Evolutionary conservation across 2,797 vertebrate species (phyloP).

Genomic region (Chelon auratus): DNA sequence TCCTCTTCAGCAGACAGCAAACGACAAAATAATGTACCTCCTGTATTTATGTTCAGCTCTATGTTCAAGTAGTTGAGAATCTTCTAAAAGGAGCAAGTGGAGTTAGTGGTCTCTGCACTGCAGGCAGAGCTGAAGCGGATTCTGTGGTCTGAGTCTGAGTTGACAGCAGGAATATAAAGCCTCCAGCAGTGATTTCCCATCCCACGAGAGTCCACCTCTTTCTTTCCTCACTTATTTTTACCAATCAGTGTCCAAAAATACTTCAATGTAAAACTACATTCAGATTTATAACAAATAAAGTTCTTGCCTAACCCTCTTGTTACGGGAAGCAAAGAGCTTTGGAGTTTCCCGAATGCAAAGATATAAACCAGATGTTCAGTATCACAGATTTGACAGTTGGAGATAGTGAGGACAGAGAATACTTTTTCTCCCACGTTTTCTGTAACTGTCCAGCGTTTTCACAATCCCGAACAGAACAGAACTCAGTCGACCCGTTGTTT

Average conservation of each 20-base stretch:
- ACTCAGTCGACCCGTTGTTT: not conserved
- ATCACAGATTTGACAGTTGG: conserved; percentile 37
- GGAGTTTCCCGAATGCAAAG: conserved; percentile 57
- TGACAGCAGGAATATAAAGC: conserved; percentile 24
- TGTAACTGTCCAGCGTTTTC: conserved; percentile 24
- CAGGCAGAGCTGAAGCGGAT: conserved; percentile 30
- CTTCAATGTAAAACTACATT: not conserved
- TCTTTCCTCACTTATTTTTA: not conserved
- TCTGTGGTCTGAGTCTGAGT: not conserved
- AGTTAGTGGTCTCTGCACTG: conserved; percentile 25
- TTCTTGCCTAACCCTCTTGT: conserved; percentile 37
- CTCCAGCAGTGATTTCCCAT: conserved; percentile 2
- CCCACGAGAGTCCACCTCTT: too few relatives aligned
- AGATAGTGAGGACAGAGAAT: not conserved
- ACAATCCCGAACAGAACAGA: conserved; percentile 14
- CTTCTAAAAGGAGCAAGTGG: not conserved
- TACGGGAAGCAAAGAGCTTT: conserved; percentile 55
- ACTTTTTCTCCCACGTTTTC: not conserved
- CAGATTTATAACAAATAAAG: not conserved
- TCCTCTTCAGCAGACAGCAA: conserved; percentile 10
- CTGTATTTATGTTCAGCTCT: not conserved
- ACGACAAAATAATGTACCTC: not conserved
- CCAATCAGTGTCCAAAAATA: conserved; percentile 21
- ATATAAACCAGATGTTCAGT: conserved; percentile 70
- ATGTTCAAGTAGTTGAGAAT: not conserved